Conservation (phyloP, 2,888 invertebrate genomes). For the Limulus polyphemus region DNA sequence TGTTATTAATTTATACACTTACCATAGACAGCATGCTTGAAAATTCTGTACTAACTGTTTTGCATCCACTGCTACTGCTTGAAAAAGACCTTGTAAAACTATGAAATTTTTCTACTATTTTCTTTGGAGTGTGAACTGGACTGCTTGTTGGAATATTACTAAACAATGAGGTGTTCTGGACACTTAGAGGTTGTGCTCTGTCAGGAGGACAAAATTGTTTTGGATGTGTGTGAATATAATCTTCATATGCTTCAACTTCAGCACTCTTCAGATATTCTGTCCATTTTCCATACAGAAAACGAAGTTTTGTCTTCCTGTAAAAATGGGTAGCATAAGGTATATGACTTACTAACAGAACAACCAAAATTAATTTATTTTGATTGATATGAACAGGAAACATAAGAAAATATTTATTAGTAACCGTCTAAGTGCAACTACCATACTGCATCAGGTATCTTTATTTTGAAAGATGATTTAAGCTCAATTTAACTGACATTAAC, state of each 20-base stretch:
- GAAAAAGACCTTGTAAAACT: slow-evolving; percentile 51
- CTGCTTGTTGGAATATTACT: slow-evolving; percentile 47
- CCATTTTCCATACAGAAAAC: slow-evolving; percentile 87
- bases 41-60: too few relatives aligned
- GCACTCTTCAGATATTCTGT: slow-evolving; percentile 59
- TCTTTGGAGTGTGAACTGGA: slow-evolving; percentile 40
- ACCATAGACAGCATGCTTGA: too few relatives aligned
- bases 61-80: slow-evolving; percentile 4
- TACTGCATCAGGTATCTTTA: too few relatives aligned
- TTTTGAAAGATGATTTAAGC: too few relatives aligned
- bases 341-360: too few relatives aligned
- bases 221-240: slow-evolving; percentile 51
- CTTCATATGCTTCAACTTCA: slow-evolving; percentile 55
- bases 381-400: too few relatives aligned
- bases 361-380: too few relatives aligned
- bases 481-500: too few relatives aligned
- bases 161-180: background rate
- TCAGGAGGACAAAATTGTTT: slow-evolving; percentile 38
- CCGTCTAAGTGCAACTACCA: too few relatives aligned
- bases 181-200: slow-evolving; percentile 27
- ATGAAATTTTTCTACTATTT: slow-evolving; percentile 66
- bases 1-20: too few relatives aligned
- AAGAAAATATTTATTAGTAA: too few relatives aligned
- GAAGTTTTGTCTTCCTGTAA: slow-evolving; percentile 57
- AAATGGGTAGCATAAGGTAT: too few relatives aligned